Percentiles rank a stretch among this genome's conserved stretches.
Conservation (phyloP, 2,113 vertebrate species). For the Carettochelys insculpta region DNA sequence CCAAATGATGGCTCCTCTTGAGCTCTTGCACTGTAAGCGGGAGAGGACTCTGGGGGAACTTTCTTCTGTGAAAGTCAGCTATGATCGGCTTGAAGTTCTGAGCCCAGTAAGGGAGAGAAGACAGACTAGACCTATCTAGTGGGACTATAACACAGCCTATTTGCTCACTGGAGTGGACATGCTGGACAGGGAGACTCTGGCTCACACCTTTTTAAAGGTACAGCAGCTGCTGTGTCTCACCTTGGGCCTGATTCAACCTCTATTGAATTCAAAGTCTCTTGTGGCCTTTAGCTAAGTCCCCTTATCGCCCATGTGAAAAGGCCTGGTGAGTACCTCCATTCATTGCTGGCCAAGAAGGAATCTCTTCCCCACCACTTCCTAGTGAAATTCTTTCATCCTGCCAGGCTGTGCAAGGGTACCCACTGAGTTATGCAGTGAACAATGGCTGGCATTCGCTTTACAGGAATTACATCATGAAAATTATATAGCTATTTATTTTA, state of each 20-base stretch:
- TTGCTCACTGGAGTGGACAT: background rate
- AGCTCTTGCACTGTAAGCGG: background rate
- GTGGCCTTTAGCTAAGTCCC: background rate
- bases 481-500: background rate
- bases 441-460: background rate
- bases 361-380: background rate
- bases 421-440: background rate
- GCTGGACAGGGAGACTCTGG: background rate
- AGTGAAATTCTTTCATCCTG: background rate
- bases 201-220: background rate
- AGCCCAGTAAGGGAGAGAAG: background rate
- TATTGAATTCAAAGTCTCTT: background rate
- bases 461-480: background rate
- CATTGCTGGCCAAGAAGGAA: rapidly evolving
- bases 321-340: background rate
- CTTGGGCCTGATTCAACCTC: background rate
- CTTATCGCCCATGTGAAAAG: background rate
- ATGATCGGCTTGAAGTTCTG: background rate
- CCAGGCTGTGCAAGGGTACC: background rate
- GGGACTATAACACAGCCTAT: background rate
- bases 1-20: background rate
- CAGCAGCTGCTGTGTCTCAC: background rate
- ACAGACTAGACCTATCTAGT: background rate
- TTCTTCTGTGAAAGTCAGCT: background rate
- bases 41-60: background rate